Evolutionary conservation across 2,888 invertebrate genomes (phyloP).

Genomic region (Chrysomela aeneicollis): DNA sequence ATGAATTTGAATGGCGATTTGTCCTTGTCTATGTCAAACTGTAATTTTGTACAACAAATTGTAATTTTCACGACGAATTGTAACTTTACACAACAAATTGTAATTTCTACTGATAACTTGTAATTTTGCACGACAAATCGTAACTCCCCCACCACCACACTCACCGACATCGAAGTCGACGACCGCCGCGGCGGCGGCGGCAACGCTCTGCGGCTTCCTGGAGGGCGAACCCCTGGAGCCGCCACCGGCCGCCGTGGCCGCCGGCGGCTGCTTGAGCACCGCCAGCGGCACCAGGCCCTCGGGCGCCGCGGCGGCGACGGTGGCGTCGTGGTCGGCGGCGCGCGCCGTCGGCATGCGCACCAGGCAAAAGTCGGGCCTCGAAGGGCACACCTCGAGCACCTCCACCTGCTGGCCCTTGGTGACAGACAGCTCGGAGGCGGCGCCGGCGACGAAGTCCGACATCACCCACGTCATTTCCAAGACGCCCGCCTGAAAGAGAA

Average conservation of each 20-base stretch:
- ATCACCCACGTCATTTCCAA: constrained; percentile 92
- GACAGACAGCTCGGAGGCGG: constrained; percentile 83
- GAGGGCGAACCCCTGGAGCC: constrained; percentile 67
- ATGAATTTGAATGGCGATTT: too few relatives aligned
- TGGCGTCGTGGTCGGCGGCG: constrained; percentile 37
- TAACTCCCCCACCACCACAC: too few relatives aligned
- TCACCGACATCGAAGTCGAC: constrained; percentile 35
- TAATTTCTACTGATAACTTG: neutral
- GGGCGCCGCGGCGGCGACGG: constrained; percentile 65
- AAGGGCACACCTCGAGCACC: constrained; percentile 79
- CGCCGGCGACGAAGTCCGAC: constrained; percentile 82
- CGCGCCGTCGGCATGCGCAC: constrained; percentile 67
- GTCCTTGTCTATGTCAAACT: too few relatives aligned
- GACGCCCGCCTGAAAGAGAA: constrained; percentile 71
- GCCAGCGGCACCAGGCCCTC: constrained; percentile 85
- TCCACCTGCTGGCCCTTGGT: constrained; percentile 94
- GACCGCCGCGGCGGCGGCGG: constrained; percentile 8
- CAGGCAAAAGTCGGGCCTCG: constrained; percentile 75
- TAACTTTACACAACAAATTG: too few relatives aligned
- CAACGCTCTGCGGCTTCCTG: constrained; percentile 54
- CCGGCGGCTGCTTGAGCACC: constrained; percentile 79
- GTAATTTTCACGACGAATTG: too few relatives aligned
- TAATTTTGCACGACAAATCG: too few relatives aligned
- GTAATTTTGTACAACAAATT: too few relatives aligned
- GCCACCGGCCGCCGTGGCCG: constrained; percentile 60